Evolutionary conservation across 1,140 invertebrate genomes (phyloP), one percentile per base, ranked within the genome.

Genomic region (Drosophila seguyi): DNA sequence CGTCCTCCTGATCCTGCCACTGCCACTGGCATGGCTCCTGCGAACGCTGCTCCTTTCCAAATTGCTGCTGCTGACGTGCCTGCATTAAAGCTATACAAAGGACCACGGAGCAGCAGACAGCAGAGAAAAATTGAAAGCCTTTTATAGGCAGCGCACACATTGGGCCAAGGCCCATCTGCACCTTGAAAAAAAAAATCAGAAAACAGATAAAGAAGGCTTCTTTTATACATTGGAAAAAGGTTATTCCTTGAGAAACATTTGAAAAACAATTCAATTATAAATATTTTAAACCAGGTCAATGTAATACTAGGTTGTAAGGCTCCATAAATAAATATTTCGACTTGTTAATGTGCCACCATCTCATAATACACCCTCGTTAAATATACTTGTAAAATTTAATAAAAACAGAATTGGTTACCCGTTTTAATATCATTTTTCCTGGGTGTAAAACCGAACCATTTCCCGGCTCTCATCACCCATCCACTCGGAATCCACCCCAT

Each of bases 61-160:
- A 69, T 69, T 69, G 62, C 81, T 84, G 83, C 75, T 75, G 84
- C 83, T 86, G 83, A 86, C 83, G 84, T 88, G 83, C 75, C 84
- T 86, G 83, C 84, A 86, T 86, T 86, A 87, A 83, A 78, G 75
- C 77, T 59, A 81, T 73, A 58, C 71, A 77, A 75, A 71, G 78
- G 65, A 55, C 52, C 50, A 52, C 16, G 56, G 44, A 48, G 7
- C 69, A 31, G 68, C 36, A 72, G 66, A 25, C 48, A 72, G 34
- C 29, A 29, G 25, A 42, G 53, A 83, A 88, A 81, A 90, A 90
- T 79, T 85, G 81, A 90, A 90, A 85, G 81, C 74, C 81, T 85
- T 90, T 90, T 90, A 90, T 80, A 81, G 50, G 81, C 85, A 58
- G 25, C 48, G 57, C 69, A 72, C 69, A 72, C 47, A 71, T 8